A percentile compares a stretch with the other conserved stretches of the same genome.
Conservation (phyloP, 2,113 vertebrate species). For the Apeltes quadracus region DNA sequence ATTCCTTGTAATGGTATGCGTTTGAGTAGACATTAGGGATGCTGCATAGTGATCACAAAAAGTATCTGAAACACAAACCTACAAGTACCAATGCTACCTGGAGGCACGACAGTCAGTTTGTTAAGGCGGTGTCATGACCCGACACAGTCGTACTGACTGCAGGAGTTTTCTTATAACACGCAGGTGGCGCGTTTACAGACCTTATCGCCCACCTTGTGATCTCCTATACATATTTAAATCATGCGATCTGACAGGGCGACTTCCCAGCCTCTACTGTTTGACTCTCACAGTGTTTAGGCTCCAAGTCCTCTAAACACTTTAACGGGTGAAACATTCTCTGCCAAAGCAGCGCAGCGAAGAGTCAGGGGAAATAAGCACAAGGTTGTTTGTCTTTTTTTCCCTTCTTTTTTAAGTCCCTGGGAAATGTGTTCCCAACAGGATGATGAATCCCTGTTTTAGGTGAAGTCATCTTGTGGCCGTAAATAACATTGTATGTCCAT, state of each 20-base stretch:
- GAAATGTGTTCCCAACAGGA: conserved; percentile 54
- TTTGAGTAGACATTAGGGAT: conserved; percentile 19
- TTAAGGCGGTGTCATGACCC: conserved; percentile 62
- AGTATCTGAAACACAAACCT: conserved; percentile 4
- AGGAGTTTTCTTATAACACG: conserved; percentile 49
- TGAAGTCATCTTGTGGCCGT: conserved; percentile 58
- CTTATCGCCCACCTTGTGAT: conserved; percentile 21
- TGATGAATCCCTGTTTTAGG: conserved; percentile 50
- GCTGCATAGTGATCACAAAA: neutral
- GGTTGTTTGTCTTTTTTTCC: conserved; percentile 32
- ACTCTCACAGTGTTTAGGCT: conserved; percentile 47
- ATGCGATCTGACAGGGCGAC: conserved; percentile 24
- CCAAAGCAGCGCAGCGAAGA: conserved; percentile 45
- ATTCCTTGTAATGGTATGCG: neutral
- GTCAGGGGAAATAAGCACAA: conserved; percentile 54
- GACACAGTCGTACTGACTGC: conserved; percentile 38
- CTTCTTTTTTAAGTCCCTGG: conserved; percentile 34
- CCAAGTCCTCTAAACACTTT: conserved; percentile 46
- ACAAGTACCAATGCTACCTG: conserved; percentile 33
- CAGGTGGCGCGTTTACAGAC: conserved; percentile 39
- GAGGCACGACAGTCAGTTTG: conserved; percentile 27
- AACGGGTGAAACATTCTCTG: conserved; percentile 32
- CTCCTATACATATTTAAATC: conserved; percentile 43
- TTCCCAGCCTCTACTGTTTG: conserved; percentile 36
- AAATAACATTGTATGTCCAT: conserved; percentile 53